Percentiles rank a stretch among this genome's conserved stretches.
Evolutionary conservation across 2,797 vertebrate species (phyloP).

Genomic region (Lateolabrax maculatus): DNA sequence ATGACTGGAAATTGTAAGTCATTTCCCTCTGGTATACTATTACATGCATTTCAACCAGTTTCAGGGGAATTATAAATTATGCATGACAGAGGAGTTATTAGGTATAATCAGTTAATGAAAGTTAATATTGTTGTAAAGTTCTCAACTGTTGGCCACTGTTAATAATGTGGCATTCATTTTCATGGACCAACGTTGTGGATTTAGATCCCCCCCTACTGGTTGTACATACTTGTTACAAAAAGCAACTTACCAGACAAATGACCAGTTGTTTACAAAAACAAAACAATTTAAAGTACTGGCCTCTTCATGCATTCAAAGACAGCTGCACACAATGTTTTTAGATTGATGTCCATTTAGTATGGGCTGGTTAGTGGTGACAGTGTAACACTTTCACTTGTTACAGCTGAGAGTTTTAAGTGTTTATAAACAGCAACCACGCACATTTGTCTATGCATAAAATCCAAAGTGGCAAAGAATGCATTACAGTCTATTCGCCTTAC

Average conservation of each 20-base stretch:
- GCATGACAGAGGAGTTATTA: neutral
- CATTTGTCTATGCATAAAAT: slow-evolving; percentile 11
- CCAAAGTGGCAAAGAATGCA: neutral
- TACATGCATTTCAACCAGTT: neutral
- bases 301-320: neutral
- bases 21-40: neutral
- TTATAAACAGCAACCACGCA: neutral
- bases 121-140: neutral
- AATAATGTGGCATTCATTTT: slow-evolving; percentile 1
- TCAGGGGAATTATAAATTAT: neutral
- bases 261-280: neutral
- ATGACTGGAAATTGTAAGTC: neutral
- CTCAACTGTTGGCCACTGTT: too few relatives aligned
- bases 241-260: neutral
- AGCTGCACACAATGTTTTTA: neutral
- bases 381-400: neutral
- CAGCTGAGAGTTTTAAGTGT: neutral
- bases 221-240: slow-evolving; percentile 41
- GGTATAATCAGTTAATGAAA: neutral
- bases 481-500: neutral
- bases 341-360: neutral
- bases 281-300: neutral
- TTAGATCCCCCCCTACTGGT: slow-evolving; percentile 64
- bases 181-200: slow-evolving; percentile 23
- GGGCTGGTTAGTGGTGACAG: neutral